Percentiles rank a stretch among this genome's conserved stretches.
phyloP scores from a whole-genome alignment of 2,113 vertebrate genomes.

The Lepus europaeus region DNA sequence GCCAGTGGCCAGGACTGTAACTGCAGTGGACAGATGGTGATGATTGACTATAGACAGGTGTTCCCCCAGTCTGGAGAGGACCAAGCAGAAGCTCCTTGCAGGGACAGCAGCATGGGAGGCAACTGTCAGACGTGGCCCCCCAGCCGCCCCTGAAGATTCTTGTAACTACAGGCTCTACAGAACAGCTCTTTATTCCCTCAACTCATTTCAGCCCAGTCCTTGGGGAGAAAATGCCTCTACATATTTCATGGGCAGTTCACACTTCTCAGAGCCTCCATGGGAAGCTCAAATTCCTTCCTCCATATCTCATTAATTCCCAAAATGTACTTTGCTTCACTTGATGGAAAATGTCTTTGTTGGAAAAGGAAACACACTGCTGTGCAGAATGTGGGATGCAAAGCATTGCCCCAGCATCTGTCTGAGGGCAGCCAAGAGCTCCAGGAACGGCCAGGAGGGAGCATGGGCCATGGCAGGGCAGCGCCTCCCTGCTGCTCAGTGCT shows the following conservation, averaged over 20 bases:
- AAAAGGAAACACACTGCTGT: constrained; percentile 27
- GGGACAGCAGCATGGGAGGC: neutral
- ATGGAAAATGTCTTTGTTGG: constrained; percentile 71
- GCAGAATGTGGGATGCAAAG: neutral
- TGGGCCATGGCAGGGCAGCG: neutral
- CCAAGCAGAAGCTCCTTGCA: neutral
- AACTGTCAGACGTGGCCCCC: neutral
- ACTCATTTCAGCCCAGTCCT: constrained; percentile 22
- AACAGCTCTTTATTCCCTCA: constrained; percentile 49
- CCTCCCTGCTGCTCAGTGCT: neutral
- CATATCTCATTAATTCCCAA: constrained; percentile 75
- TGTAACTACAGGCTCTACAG: neutral
- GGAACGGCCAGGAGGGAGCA: neutral
- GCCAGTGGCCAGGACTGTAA: neutral
- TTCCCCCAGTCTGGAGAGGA: neutral
- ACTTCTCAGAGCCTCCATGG: constrained; percentile 50
- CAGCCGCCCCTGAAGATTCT: neutral
- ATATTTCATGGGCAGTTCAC: constrained; percentile 69
- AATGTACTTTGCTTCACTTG: constrained; percentile 62
- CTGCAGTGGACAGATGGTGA: constrained; percentile 4
- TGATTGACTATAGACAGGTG: neutral
- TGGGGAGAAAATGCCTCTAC: constrained; percentile 67
- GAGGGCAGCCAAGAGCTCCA: neutral
- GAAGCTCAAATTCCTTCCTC: constrained; percentile 53
- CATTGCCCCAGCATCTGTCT: neutral